Percentiles rank a stretch among this genome's conserved stretches.
Evolutionary conservation across 2,888 invertebrate species (phyloP).

Genomic region (Dichetophora obliterata): DNA sequence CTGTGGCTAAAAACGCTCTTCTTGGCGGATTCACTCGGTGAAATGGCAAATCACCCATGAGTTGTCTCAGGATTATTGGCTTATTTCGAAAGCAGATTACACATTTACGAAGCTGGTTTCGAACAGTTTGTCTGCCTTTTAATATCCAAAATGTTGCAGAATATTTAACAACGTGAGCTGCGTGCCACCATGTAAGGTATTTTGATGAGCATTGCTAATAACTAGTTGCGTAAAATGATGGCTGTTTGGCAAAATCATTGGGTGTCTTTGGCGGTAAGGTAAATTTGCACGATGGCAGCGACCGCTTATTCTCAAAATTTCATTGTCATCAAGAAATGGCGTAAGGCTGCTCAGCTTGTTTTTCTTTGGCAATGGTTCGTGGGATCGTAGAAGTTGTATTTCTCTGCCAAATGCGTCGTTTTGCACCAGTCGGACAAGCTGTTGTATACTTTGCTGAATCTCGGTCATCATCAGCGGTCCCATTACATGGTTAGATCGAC

Average conservation of each 20-base stretch:
- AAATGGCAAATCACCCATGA: background rate
- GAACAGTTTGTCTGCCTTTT: slow-evolving; percentile 1
- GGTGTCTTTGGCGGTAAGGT: background rate
- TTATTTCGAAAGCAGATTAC: background rate
- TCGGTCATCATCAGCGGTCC: background rate
- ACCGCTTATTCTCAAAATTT: too few relatives aligned
- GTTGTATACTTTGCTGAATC: background rate
- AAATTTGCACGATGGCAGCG: background rate
- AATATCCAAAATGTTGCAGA: background rate
- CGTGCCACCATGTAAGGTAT: background rate
- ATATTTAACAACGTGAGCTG: background rate
- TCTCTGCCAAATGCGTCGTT: background rate
- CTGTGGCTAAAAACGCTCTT: slow-evolving; percentile 2
- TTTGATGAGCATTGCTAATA: too few relatives aligned
- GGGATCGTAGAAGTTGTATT: background rate
- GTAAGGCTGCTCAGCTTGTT: too few relatives aligned
- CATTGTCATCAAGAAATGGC: too few relatives aligned
- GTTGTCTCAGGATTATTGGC: background rate
- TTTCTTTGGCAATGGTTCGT: too few relatives aligned
- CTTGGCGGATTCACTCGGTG: background rate
- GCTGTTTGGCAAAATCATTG: background rate
- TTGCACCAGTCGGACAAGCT: background rate
- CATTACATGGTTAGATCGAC: background rate
- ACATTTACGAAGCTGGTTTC: background rate
- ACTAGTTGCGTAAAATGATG: background rate